Evolutionary conservation across 2,888 invertebrate genomes (phyloP), one percentile per base, ranked within the genome.

Genomic region (Tineola bisselliella): DNA sequence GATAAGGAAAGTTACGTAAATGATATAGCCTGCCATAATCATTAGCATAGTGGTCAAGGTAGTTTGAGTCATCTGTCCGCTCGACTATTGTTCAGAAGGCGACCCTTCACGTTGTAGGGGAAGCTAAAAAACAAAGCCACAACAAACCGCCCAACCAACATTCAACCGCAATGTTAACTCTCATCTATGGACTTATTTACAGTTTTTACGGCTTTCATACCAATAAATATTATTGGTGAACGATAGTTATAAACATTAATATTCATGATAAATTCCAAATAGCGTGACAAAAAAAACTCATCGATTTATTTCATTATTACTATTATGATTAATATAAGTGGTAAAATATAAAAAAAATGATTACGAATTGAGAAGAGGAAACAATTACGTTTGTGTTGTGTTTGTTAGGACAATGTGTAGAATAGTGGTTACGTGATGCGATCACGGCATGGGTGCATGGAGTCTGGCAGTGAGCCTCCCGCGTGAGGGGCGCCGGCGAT

Each of bases 401-500:
- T 6, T n/a, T 38, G 38, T 38, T 6, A 38, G 38, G n/a, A 38
- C 38, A 10, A 38, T 38, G 38, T n/a, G n/a, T 38, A 38, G 38
- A 38, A 38, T 38, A 48, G 48, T 48, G 13, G 48, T 58, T 4
- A 58, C 31, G 58, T 58, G 58, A 58, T 58, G 58, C 4, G 58
- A n/a, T 13, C 13, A 11, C 58, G 33, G n/a, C 33, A 58, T 58
- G 58, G 58, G 33, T 17, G 33, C 58, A n/a, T 15, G 33, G 58
- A 30, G n/a, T 15, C 33, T 11, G 58, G 58, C 31, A 12, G 33
- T n/a, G 33, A 33, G 33, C 58, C 31, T 30, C 58, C 58, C 15
- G 60, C 52, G 60, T 44, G 30, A 33, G 59, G 30, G 59, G 44
- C 44, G 44, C 19, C 43, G 43, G 25, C 59, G 59, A 59, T 59